These are phyloP conservation scores for Neogobius melanostomus DNA, from an alignment of 2,113 vertebrate species.

Conservation along the genomic window DNA sequence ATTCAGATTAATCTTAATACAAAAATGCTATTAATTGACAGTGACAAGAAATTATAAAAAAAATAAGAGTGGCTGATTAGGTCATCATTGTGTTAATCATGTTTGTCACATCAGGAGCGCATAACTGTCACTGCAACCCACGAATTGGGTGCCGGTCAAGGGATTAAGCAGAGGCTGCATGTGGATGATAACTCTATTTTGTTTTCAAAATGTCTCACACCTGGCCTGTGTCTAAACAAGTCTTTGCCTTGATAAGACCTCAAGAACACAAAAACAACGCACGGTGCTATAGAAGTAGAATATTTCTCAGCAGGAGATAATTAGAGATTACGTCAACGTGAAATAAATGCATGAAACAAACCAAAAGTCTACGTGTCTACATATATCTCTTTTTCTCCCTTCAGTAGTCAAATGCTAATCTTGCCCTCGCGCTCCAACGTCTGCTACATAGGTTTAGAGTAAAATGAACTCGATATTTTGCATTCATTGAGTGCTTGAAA, in stretches of 20 bases:
- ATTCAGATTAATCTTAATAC: too few species aligned
- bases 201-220: conserved; percentile 31
- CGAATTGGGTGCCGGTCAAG: conserved; percentile 5
- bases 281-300: too few species aligned
- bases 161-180: conserved; percentile 32
- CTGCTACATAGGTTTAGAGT: conserved; percentile 28
- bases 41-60: too few species aligned
- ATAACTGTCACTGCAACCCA: not conserved
- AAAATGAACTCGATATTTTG: conserved; percentile 39
- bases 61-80: not conserved
- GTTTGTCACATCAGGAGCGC: not conserved
- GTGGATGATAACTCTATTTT: conserved; percentile 24
- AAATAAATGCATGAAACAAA: too few species aligned
- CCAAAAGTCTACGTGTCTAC: too few species aligned
- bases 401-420: conserved; percentile 28
- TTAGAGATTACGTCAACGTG: too few species aligned
- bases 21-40: too few species aligned
- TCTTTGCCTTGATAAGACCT: conserved; percentile 24
- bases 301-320: too few species aligned
- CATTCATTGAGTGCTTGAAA: conserved; percentile 24
- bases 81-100: not conserved
- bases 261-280: conserved; percentile 7
- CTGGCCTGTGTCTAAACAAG: conserved; percentile 1
- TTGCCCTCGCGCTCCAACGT: conserved; percentile 13
- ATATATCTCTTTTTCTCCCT: too few species aligned